These are phyloP conservation scores for Liposcelis brunnea DNA, from an alignment of 2,888 invertebrate species.

Conservation along the genomic window DNA sequence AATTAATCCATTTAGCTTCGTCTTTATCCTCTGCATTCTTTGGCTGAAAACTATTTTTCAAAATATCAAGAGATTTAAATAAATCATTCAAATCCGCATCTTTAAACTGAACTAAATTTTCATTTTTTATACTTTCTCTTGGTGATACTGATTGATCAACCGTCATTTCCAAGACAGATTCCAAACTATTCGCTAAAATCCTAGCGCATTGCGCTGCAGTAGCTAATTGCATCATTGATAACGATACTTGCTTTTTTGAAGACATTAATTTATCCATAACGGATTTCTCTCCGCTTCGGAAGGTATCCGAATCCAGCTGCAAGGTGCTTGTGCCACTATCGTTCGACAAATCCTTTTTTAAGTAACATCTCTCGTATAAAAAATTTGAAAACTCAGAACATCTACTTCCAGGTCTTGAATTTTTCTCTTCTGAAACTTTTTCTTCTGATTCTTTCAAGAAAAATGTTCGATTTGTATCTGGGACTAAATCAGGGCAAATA, in stretches of 20 bases:
- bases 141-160: not conserved
- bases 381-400: not conserved
- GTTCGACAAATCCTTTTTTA: not conserved
- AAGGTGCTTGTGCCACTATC: not conserved
- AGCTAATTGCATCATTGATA: not conserved
- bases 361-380: not conserved
- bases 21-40: too few relatives aligned
- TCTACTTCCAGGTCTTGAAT: too few relatives aligned
- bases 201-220: not conserved
- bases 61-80: too few relatives aligned
- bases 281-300: not conserved
- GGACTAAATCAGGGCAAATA: not conserved
- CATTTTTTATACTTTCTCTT: too few relatives aligned
- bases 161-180: not conserved
- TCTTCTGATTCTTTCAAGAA: not conserved
- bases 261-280: not conserved
- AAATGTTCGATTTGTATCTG: not conserved
- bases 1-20: too few relatives aligned
- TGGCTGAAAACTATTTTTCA: too few relatives aligned
- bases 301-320: not conserved
- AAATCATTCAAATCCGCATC: too few relatives aligned
- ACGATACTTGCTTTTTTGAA: not conserved
- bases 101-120: too few relatives aligned
- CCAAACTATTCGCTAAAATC: not conserved
- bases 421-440: not conserved